Percentiles rank a stretch among this genome's conserved stretches.
These are phyloP conservation scores for Drosophila persimilis DNA, from an alignment of 1,140 invertebrate species.

Conservation along the genomic window DNA sequence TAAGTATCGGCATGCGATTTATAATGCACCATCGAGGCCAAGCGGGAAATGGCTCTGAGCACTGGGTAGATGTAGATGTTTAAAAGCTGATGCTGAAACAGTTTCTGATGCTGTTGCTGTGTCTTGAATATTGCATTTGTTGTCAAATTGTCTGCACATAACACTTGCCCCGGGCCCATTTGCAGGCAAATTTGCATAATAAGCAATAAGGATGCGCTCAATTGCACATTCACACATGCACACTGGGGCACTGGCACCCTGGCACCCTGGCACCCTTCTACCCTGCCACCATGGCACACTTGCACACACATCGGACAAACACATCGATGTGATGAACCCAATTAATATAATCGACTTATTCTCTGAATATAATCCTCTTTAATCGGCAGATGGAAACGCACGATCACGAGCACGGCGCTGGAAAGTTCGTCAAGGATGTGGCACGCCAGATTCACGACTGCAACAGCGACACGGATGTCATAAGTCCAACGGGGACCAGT, in stretches of 20 bases:
- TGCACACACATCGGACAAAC: too few species aligned
- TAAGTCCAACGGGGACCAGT: conserved; percentile 78
- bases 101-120: neutral
- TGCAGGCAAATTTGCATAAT: conserved; percentile 36
- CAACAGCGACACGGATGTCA: conserved; percentile 79
- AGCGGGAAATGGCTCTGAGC: conserved; percentile 1
- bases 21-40: conserved; percentile 29
- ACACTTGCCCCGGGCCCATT: conserved; percentile 12
- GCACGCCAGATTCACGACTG: conserved; percentile 62
- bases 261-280: too few species aligned
- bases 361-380: neutral
- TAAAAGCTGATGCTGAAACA: conserved; percentile 3
- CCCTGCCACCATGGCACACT: too few species aligned
- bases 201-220: conserved; percentile 40
- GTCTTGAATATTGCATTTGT: conserved; percentile 1
- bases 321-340: neutral
- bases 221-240: conserved; percentile 26
- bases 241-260: too few species aligned
- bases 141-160: neutral
- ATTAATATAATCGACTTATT: conserved; percentile 2
- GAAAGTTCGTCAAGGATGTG: conserved; percentile 75
- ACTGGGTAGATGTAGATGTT: too few species aligned
- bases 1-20: conserved; percentile 53
- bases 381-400: conserved; percentile 83
- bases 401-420: conserved; percentile 57